Percentiles rank a stretch among this genome's conserved stretches.
Conservation (phyloP, 2,113 vertebrate genomes). For the Tursiops truncatus region DNA sequence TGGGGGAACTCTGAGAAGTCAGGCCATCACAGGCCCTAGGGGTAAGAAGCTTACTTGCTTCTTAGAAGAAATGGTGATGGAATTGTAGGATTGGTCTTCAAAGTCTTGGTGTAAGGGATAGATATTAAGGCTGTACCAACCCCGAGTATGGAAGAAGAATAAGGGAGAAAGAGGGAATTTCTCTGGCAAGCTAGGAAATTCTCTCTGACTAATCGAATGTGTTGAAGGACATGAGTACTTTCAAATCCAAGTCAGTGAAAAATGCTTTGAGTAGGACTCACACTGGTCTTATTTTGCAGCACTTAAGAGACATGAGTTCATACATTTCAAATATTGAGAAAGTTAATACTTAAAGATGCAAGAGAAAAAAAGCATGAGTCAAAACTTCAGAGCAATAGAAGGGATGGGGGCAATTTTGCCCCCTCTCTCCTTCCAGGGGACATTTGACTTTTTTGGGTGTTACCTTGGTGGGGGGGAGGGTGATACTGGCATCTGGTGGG, state of each 20-base stretch:
- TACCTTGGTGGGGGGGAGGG: not conserved
- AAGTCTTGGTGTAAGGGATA: not conserved
- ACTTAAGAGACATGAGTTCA: not conserved
- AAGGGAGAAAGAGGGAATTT: not conserved
- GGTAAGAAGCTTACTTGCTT: not conserved
- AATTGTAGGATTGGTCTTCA: not conserved
- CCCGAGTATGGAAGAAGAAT: not conserved
- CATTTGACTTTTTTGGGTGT: not conserved
- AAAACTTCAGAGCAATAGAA: not conserved
- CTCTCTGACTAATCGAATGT: not conserved
- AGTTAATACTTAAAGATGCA: not conserved
- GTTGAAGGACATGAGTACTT: not conserved
- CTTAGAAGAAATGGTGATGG: not conserved
- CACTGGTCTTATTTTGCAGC: not conserved
- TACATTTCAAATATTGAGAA: constrained; percentile 4
- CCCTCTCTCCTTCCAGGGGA: not conserved
- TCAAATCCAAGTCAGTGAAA: not conserved
- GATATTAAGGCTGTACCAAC: not conserved
- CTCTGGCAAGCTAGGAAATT: not conserved
- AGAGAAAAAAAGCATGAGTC: not conserved
- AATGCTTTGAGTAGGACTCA: not conserved
- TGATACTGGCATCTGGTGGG: not conserved
- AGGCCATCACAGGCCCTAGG: not conserved
- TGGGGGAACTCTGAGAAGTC: not conserved
- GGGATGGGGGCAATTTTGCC: not conserved